Conservation (phyloP, 2,113 vertebrate genomes). For the Vimba vimba region DNA sequence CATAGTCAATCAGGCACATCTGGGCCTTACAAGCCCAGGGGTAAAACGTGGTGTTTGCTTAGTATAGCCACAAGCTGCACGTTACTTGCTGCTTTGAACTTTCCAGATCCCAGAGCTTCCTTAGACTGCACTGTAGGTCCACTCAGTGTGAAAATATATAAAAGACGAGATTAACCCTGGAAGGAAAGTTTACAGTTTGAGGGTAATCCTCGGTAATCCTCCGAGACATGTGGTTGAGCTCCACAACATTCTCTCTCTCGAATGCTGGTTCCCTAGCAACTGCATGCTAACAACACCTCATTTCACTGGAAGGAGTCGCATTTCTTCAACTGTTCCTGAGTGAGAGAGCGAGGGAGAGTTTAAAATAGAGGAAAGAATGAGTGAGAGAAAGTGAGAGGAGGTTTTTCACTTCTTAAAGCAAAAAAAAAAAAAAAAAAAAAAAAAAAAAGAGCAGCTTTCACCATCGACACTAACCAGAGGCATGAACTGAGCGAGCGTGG, state of each 20-base stretch:
- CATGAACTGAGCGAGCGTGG: slow-evolving; percentile 35
- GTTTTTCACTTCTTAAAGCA: neutral
- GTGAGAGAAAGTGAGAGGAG: slow-evolving; percentile 4
- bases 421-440: slow-evolving; percentile 17
- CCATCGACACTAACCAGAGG: slow-evolving; percentile 49
- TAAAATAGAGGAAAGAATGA: slow-evolving; percentile 14
- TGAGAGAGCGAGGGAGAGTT: neutral
- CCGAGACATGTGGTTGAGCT: slow-evolving; percentile 51
- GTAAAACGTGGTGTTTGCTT: neutral
- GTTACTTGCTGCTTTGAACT: slow-evolving; percentile 37
- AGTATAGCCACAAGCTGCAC: slow-evolving; percentile 27
- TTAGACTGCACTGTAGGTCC: slow-evolving; percentile 37
- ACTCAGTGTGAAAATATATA: slow-evolving; percentile 53
- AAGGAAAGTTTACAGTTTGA: slow-evolving; percentile 43
- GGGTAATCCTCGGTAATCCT: slow-evolving; percentile 60
- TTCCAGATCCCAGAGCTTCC: slow-evolving; percentile 42
- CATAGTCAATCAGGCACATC: neutral
- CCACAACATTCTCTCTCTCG: slow-evolving; percentile 47
- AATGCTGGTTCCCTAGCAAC: slow-evolving; percentile 50
- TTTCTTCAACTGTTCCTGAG: neutral
- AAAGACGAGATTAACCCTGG: slow-evolving; percentile 52
- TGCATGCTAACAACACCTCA: slow-evolving; percentile 56
- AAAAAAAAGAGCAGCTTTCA: slow-evolving; percentile 3
- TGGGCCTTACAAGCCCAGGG: slow-evolving; percentile 16
- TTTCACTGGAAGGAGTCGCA: slow-evolving; percentile 43